Base-by-base conservation (phyloP, 2,797 vertebrate genomes). In the Scomberomorus guttatus region DNA sequence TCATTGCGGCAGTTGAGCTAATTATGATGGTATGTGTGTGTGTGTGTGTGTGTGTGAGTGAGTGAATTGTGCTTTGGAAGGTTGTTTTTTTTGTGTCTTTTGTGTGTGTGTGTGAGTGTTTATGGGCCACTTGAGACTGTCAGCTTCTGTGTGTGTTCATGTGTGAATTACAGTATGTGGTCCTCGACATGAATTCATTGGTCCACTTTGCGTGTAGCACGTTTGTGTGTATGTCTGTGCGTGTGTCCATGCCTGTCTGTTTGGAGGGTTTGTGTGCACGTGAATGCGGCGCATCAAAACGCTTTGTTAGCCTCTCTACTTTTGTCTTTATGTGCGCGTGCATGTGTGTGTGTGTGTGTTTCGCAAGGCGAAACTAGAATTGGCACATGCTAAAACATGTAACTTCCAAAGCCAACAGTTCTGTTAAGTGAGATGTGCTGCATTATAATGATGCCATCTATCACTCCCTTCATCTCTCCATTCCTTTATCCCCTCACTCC, bases 371-470 rank as follows among this genome's bases (percentile, higher is more conserved):
- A 79, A 70, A 63, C 73, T 37, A 24, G 68, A 89, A 66, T 72
- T 90, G 87, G 89, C 90, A 75, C 76, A 72, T 32, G 58, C 79
- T 77, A 77, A 89, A 90, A 88, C 77, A 83, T 34, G 56, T 69
- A 72, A 89, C 84, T 83, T 95, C 92, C 94, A 94, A 94, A 94
- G 88, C 88, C 82, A 92, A 93, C 93, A 91, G 83, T 82, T 92
- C 92, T 90, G 86, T 89, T 90, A 90, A 93, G 90, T 92, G 87
- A 94, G 93, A 95, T 93, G 77, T 92, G 89, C 88, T 82, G 81
- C 58, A 57, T 81, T 90, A 87, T 94, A 95, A 95, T 92, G 93
- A 93, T 91, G 90, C 92, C 90, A 94, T 95, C 92, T 92, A 94
- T 95, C 93, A 95, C 77, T 90, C 82, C 92, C 90, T 90, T 89